Base-by-base conservation (phyloP, 2,888 invertebrate genomes). In the Criorhina ranunculi region DNA sequence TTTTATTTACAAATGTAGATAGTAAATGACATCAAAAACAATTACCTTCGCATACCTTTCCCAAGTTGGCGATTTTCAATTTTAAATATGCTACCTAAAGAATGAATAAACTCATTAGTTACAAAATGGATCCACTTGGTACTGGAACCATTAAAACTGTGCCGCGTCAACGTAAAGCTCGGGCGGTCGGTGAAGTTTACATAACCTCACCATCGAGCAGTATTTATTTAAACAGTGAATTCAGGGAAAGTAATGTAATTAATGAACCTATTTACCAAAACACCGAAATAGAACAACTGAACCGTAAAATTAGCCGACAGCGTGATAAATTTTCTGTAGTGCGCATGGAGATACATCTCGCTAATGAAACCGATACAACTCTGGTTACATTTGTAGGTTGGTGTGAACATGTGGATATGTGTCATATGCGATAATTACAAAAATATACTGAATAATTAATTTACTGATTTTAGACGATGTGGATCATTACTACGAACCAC, bases 401-500 rank as follows among this genome's bases (percentile, higher is more conserved):
- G 91, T 90, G 79, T 72, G 15, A 51, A 70, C 12, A 77, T 35
- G 57, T 57, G n/a, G 57, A 59, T 57, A 17, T 35, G 11, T 62
- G 59, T 46, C 40, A 40, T 62, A 4, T 57, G 9, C 12, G 17
- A n/a, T 66, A 29, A 62, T n/a, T 49, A 29, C 4, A 60, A 57
- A 42, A 4, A 17, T 60, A 72, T 6, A 24, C 86, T 62, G 17
- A 55, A 35, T 59, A 66, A 40, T 46, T 66, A 83, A 81, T 62
- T 79, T 73, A 87, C 86, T 70, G 67, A 73, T 90, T 91, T 11
- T 93, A 95, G 95, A 94, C 89, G 95, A 95, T 91, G 94, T 94
- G 1, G 95, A 95, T 83, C 95, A 95, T 90, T 93, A 94, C 88
- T 95, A 95, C 91, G 95, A 95, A 92, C 94, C 94, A 29, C 91